A percentile compares a stretch with the other conserved stretches of the same genome.
These are phyloP conservation scores for Argya squamiceps DNA, from an alignment of 2,797 vertebrate genomes.

Conservation along the genomic window DNA sequence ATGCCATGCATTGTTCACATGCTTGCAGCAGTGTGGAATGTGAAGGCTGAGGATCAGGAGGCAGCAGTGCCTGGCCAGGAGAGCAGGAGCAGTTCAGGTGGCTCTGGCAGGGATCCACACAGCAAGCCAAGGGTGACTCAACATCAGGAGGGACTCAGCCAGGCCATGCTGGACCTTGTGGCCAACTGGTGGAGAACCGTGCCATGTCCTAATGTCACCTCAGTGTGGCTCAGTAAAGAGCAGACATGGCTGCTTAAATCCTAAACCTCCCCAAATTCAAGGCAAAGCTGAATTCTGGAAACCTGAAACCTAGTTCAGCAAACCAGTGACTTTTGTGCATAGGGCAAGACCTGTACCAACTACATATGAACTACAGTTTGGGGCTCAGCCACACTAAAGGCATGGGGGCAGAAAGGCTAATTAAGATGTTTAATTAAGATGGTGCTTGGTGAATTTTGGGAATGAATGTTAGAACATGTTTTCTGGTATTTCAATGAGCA, in stretches of 20 bases:
- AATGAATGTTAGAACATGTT: background rate
- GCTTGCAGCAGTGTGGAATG: slow-evolving; percentile 33
- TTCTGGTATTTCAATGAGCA: background rate
- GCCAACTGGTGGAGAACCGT: background rate
- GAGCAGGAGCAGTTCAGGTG: background rate
- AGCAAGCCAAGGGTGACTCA: background rate
- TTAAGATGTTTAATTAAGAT: background rate
- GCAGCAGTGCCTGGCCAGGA: background rate
- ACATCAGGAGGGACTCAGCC: background rate
- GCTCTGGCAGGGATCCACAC: background rate
- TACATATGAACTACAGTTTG: background rate
- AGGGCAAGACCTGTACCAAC: background rate
- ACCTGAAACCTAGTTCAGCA: background rate
- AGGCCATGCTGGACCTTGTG: background rate
- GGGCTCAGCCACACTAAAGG: background rate
- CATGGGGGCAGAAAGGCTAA: background rate
- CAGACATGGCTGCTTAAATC: background rate
- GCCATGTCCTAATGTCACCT: background rate
- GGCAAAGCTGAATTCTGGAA: background rate
- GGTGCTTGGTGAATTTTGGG: background rate
- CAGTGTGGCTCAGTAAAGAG: background rate
- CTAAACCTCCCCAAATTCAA: background rate
- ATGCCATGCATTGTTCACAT: slow-evolving; percentile 42
- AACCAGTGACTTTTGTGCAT: background rate
- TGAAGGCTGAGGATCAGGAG: background rate